Evolutionary conservation across 1,140 invertebrate genomes (phyloP).

Genomic region (Bombus vancouverensis): DNA sequence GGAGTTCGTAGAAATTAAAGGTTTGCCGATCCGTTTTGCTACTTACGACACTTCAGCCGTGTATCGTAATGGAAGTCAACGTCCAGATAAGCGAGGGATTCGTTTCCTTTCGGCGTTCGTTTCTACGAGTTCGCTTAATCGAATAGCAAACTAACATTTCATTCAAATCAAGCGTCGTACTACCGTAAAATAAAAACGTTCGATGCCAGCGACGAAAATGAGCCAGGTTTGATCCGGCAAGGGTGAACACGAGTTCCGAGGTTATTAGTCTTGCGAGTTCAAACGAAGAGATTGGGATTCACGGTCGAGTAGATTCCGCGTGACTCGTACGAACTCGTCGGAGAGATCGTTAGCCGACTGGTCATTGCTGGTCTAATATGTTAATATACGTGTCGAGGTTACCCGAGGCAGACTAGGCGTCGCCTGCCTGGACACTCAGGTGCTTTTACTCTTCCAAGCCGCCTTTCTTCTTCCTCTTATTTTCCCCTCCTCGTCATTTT

Average conservation of each 20-base stretch:
- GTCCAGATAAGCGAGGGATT: no score
- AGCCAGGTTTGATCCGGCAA: background rate
- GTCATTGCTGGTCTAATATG: conserved; percentile 63
- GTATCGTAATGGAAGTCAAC: no score
- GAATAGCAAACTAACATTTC: no score
- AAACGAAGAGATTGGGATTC: background rate
- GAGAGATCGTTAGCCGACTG: conserved; percentile 29
- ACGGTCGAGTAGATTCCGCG: background rate
- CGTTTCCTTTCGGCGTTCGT: no score
- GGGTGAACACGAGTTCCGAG: background rate
- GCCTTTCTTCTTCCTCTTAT: conserved; percentile 8
- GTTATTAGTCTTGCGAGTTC: background rate
- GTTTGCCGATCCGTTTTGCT: no score
- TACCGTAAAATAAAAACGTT: no score
- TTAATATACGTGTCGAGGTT: conserved; percentile 63
- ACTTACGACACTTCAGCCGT: no score
- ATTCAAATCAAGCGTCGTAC: no score
- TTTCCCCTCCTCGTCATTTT: background rate
- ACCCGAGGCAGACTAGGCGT: conserved; percentile 71
- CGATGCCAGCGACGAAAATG: no score
- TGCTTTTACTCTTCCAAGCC: conserved; percentile 54
- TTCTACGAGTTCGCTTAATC: no score
- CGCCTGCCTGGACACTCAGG: conserved; percentile 69
- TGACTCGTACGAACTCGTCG: background rate
- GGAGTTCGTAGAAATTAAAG: no score